Percentiles rank a stretch among this genome's conserved stretches.
Conservation (phyloP, 2,888 invertebrate species). For the Tachystola acroxantha region DNA sequence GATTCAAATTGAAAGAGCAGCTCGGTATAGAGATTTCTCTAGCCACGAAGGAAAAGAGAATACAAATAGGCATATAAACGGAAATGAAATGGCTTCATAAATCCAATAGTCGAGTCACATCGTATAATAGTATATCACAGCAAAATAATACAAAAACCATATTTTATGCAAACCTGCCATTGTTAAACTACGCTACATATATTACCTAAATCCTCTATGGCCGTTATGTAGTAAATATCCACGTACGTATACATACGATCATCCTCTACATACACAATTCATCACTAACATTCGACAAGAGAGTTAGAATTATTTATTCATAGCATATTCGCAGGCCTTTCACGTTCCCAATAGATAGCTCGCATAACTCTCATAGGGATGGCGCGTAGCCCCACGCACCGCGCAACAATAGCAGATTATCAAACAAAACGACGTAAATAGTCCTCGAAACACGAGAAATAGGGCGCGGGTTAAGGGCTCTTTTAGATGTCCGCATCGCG, state of each 20-base stretch:
- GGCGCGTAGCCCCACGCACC: constrained; percentile 59
- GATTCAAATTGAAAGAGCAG: constrained; percentile 73
- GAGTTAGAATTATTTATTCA: constrained; percentile 46
- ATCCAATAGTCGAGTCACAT: constrained; percentile 53
- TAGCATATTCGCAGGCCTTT: constrained; percentile 61
- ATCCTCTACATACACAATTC: neutral
- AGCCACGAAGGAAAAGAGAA: constrained; percentile 63
- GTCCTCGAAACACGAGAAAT: constrained; percentile 63
- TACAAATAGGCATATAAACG: constrained; percentile 71
- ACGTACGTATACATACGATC: no score
- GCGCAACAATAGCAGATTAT: constrained; percentile 75
- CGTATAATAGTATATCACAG: constrained; percentile 42
- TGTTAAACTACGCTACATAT: neutral
- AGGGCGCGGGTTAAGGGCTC: constrained; percentile 69
- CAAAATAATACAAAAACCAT: constrained; percentile 35
- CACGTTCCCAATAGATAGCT: constrained; percentile 71
- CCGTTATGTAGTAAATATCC: no score
- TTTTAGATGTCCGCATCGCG: constrained; percentile 60
- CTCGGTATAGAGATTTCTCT: constrained; percentile 68
- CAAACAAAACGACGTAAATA: constrained; percentile 75
- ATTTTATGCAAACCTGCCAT: constrained; percentile 20
- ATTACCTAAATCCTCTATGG: no score
- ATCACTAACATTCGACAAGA: constrained; percentile 4
- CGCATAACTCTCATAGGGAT: constrained; percentile 70
- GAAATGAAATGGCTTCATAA: constrained; percentile 66